Evolutionary conservation across 2,113 vertebrate genomes (phyloP).

Genomic region (Spilogale gracilis): DNA sequence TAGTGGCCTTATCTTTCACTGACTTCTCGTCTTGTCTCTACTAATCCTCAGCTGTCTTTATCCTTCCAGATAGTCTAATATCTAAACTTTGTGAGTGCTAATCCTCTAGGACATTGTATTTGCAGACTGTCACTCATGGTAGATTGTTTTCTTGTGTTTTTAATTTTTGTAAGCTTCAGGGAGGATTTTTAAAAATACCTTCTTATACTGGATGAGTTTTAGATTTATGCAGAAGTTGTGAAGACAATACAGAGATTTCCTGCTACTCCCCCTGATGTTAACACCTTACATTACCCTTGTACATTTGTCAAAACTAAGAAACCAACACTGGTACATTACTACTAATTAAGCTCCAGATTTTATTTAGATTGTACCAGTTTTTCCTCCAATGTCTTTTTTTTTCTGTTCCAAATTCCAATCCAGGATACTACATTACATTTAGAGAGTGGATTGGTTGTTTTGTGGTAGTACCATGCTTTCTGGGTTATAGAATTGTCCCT

Average conservation of each 20-base stretch:
- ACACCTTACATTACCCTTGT: background rate
- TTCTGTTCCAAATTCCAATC: background rate
- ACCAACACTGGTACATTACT: background rate
- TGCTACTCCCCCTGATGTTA: background rate
- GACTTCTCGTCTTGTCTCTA: background rate
- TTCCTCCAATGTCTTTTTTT: background rate
- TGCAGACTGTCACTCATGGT: background rate
- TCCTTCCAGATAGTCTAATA: background rate
- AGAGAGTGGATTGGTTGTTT: background rate
- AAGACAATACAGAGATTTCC: background rate
- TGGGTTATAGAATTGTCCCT: constrained; percentile 1
- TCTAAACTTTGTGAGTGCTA: background rate
- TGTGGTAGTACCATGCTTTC: background rate
- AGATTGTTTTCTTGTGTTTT: background rate
- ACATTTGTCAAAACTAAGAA: background rate
- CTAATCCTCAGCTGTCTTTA: background rate
- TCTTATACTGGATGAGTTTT: background rate
- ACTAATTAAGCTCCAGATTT: background rate
- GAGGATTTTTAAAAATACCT: background rate
- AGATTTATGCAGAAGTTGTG: background rate
- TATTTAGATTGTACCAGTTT: background rate
- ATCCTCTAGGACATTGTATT: background rate
- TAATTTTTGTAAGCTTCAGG: background rate
- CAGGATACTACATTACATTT: background rate
- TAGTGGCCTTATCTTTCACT: background rate